Percentiles rank a stretch among this genome's conserved stretches.
Conservation (phyloP, 1,140 invertebrate species). For the Nixonia krombeini region DNA sequence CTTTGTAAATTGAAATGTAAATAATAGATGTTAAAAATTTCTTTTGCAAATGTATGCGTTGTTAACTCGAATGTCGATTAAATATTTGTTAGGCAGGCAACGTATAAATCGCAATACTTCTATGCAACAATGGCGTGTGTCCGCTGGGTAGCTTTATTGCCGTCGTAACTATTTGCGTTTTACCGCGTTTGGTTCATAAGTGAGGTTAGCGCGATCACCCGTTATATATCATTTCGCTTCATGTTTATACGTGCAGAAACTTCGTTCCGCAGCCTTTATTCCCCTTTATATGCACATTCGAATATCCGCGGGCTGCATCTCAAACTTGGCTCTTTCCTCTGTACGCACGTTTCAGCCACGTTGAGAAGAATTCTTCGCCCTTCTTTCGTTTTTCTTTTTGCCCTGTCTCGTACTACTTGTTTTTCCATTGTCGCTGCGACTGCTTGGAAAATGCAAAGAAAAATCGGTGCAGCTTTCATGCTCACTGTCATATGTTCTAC, state of each 20-base stretch:
- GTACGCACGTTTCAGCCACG: constrained; percentile 25
- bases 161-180: not conserved
- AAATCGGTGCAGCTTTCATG: not conserved
- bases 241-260: constrained; percentile 38
- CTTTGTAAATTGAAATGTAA: too few relatives aligned
- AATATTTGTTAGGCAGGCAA: too few relatives aligned
- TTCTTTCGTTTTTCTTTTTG: constrained; percentile 15
- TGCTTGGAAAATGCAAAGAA: constrained; percentile 16
- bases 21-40: too few relatives aligned
- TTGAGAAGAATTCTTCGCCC: constrained; percentile 23
- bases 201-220: constrained; percentile 22
- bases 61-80: too few relatives aligned
- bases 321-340: constrained; percentile 51
- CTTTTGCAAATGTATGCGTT: too few relatives aligned
- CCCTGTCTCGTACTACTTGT: constrained; percentile 14
- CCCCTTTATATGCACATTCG: constrained; percentile 54
- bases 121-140: too few relatives aligned
- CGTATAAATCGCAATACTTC: too few relatives aligned
- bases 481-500: constrained; percentile 14
- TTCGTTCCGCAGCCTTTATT: constrained; percentile 46
- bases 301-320: constrained; percentile 54
- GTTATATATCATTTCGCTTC: constrained; percentile 32
- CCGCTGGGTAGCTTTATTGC: not conserved
- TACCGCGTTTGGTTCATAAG: not conserved
- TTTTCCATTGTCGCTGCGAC: constrained; percentile 17